These are phyloP conservation scores for Galbula dea DNA, from an alignment of 2,113 vertebrate species.

Conservation along the genomic window DNA sequence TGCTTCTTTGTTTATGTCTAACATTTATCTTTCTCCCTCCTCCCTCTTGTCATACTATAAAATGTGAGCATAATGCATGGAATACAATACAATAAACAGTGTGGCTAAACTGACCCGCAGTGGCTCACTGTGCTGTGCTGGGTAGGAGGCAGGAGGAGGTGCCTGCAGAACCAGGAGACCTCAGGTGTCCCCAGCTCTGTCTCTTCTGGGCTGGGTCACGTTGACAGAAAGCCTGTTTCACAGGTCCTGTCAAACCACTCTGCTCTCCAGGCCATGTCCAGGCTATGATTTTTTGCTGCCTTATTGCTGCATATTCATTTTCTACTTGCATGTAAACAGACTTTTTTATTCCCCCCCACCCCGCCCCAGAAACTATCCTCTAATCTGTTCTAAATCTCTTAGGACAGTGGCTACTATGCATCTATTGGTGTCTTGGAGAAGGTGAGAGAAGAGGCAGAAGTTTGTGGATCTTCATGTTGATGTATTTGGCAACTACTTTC, in stretches of 20 bases:
- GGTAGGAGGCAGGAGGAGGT: background rate
- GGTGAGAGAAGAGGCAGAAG: background rate
- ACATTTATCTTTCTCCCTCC: conserved; percentile 22
- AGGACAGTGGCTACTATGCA: background rate
- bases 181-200: background rate
- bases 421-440: background rate
- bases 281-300: background rate
- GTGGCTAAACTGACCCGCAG: conserved; percentile 31
- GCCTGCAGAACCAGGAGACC: background rate
- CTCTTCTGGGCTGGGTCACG: background rate
- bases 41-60: conserved; percentile 54
- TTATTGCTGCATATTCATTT: background rate
- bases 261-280: background rate
- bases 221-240: background rate
- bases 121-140: background rate
- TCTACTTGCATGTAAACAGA: background rate
- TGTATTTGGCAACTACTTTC: background rate
- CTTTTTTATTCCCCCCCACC: too few species aligned
- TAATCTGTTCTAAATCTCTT: background rate
- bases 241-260: background rate
- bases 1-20: conserved; percentile 56
- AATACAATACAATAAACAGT: conserved; percentile 63
- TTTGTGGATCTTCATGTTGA: background rate
- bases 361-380: too few species aligned
- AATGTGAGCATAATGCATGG: conserved; percentile 64